Percentiles rank a stretch among this genome's conserved stretches.
phyloP scores from a whole-genome alignment of 2,888 invertebrate genomes.

The Chesias legatella region DNA sequence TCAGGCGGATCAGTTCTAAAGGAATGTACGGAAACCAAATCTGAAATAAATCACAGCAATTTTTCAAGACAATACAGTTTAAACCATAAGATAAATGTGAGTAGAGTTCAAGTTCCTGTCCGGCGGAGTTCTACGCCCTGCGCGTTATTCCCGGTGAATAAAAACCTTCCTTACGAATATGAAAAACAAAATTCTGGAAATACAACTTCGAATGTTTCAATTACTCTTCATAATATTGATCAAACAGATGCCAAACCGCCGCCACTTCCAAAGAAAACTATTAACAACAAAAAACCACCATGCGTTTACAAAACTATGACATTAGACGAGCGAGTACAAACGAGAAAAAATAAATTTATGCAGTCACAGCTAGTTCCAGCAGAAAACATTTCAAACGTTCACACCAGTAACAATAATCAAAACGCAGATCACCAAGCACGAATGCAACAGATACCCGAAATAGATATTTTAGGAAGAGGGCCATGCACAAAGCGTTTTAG shows the following conservation, averaged over 20 bases:
- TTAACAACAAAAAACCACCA: slow-evolving; percentile 64
- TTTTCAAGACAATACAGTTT: slow-evolving; percentile 70
- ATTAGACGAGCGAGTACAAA: slow-evolving; percentile 72
- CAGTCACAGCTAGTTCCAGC: slow-evolving; percentile 65
- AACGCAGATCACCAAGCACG: slow-evolving; percentile 53
- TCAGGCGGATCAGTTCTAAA: slow-evolving; percentile 51
- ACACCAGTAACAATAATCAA: slow-evolving; percentile 44
- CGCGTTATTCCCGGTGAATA: slow-evolving; percentile 67
- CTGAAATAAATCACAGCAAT: slow-evolving; percentile 54
- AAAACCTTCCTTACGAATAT: slow-evolving; percentile 54
- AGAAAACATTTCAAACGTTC: slow-evolving; percentile 56
- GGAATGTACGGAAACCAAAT: slow-evolving; percentile 44
- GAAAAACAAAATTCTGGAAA: slow-evolving; percentile 52
- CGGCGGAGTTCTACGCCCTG: slow-evolving; percentile 74
- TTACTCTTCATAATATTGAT: slow-evolving; percentile 44
- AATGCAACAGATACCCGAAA: slow-evolving; percentile 50
- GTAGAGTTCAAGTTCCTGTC: slow-evolving; percentile 62
- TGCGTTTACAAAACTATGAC: slow-evolving; percentile 71
- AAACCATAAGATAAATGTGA: slow-evolving; percentile 69
- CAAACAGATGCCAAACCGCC: slow-evolving; percentile 67
- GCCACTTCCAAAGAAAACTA: slow-evolving; percentile 70
- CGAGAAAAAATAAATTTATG: slow-evolving; percentile 72
- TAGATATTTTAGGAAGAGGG: slow-evolving; percentile 75
- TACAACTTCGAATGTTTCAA: slow-evolving; percentile 37
- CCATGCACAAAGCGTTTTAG: slow-evolving; percentile 82